phyloP scores from a whole-genome alignment of 2,797 vertebrate species.

The Helarctos malayanus region DNA sequence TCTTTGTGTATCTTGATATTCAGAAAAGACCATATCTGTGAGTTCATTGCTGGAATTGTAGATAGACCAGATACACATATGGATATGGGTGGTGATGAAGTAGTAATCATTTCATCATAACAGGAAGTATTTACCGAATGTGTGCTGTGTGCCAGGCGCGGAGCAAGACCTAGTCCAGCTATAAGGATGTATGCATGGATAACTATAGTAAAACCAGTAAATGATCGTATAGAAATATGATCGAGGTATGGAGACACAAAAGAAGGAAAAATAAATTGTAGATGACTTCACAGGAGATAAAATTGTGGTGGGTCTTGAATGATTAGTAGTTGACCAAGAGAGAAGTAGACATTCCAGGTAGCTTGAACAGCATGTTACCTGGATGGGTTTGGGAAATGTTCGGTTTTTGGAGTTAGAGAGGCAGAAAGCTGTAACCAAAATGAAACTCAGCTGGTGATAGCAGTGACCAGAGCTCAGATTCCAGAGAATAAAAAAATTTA shows the following conservation, averaged over 20 bases:
- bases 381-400: not conserved
- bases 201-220: not conserved
- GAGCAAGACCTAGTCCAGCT: not conserved
- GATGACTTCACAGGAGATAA: not conserved
- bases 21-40: not conserved
- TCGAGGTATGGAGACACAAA: not conserved
- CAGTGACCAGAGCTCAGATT: not conserved
- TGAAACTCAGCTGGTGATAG: not conserved
- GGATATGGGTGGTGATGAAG: not conserved
- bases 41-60: not conserved
- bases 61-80: not conserved
- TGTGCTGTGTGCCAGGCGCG: not conserved
- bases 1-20: not conserved
- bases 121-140: not conserved
- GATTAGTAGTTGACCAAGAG: not conserved
- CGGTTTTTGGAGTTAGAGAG: not conserved
- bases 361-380: not conserved
- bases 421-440: not conserved
- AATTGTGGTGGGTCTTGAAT: not conserved
- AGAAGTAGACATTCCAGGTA: not conserved
- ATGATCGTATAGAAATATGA: not conserved
- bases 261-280: not conserved
- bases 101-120: not conserved
- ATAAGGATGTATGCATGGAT: not conserved
- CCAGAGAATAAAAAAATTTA: not conserved